Base-by-base conservation (phyloP, 2,888 invertebrate species). In the Macaria notata region DNA sequence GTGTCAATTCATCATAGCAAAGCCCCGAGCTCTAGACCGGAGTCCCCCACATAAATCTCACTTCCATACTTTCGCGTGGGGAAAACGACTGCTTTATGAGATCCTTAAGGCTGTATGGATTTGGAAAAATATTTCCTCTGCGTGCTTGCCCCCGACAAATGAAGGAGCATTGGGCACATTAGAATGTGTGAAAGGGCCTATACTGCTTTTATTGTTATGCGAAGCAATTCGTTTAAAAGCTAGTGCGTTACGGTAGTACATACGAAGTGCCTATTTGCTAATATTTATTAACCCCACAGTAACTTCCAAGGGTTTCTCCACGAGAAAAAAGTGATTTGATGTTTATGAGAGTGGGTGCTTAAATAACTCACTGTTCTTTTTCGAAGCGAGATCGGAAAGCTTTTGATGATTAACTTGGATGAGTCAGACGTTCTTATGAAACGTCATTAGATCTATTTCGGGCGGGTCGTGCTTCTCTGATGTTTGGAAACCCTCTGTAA, bases 101-200 rank as follows among this genome's bases (percentile, higher is more conserved):
- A 91, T 88, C 88, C 91, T 92, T 90, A 91, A 91, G 92, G 91
- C 91, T 88, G 91, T 92, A 92, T 92, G 92, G 92, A 92, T 92
- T 92, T 90, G 86, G 88, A 84, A 85, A 91, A 92, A 92, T 92
- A 92, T 92, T 91, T 89, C 91, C 86, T 83, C 81, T 84, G 78
- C 89, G 88, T 89, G 88, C 86, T 85, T 79, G 87, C 86, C 86
- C 83, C 83, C 86, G 84, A 85, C 88, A 89, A 91, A 90, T 90
- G 88, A 90, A 89, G 85, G 89, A 84, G 83, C 84, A 81, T 85
- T 87, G 83, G 79, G 86, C 84, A 86, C 87, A 87, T 88, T 86
- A 89, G 86, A 88, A 90, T 89, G 89, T 89, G 90, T 86, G 88
- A 85, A 88, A 88, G 85, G 85, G 84, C 86, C 86, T 79, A 84